Evolutionary conservation across 2,888 invertebrate genomes (phyloP).

Genomic region (Sminthurides aquaticus): DNA sequence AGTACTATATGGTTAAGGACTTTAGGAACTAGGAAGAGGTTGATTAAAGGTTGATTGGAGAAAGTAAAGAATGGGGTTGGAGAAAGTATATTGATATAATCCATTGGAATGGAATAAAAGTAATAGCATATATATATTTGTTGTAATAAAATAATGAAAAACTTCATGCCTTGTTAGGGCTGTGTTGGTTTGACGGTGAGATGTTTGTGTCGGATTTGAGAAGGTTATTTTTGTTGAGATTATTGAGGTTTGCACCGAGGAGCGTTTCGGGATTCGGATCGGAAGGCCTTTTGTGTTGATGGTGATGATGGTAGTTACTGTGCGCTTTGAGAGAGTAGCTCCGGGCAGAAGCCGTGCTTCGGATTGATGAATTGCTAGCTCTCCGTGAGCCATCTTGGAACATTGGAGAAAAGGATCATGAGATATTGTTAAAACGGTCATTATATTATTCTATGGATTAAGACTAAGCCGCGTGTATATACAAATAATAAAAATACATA

Average conservation of each 20-base stretch:
- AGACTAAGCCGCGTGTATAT: too few species aligned
- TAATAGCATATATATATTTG: too few species aligned
- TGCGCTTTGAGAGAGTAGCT: constrained; percentile 39
- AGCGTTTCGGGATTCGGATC: constrained; percentile 33
- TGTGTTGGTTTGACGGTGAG: constrained; percentile 24
- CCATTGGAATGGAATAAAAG: too few species aligned
- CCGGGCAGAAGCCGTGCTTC: constrained; percentile 36
- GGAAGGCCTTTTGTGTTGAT: constrained; percentile 36
- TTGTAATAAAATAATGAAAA: too few species aligned
- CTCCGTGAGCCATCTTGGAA: constrained; percentile 32
- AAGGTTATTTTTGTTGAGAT: constrained; percentile 20
- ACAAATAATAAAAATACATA: too few species aligned
- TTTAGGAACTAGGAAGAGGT: too few species aligned
- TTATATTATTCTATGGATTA: too few species aligned
- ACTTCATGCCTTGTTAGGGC: constrained; percentile 27
- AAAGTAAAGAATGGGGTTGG: too few species aligned
- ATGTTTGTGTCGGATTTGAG: constrained; percentile 25
- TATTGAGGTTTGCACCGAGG: constrained; percentile 15
- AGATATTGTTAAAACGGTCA: too few species aligned
- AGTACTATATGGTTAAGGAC: too few species aligned
- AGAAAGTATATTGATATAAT: too few species aligned
- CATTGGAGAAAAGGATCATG: constrained; percentile 3
- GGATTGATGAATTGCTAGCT: constrained; percentile 39
- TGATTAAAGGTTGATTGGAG: too few species aligned
- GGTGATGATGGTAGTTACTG: constrained; percentile 35